Percentiles rank a stretch among this genome's conserved stretches.
Conservation (phyloP, 2,888 invertebrate genomes). For the Orthonychiurus folsomi region DNA sequence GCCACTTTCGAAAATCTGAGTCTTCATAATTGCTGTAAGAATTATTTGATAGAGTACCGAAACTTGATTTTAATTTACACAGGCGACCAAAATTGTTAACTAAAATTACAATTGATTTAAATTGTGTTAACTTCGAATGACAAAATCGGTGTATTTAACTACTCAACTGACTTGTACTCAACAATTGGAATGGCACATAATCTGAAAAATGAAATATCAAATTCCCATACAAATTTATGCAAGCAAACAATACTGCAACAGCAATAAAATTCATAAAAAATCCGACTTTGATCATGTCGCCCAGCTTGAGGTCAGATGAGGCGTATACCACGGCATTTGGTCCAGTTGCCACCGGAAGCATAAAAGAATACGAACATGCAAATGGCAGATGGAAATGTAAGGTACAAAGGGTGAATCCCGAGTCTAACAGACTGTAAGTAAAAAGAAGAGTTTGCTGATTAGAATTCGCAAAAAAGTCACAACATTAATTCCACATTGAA, state of each 20-base stretch:
- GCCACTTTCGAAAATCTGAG: no score
- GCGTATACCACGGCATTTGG: constrained; percentile 89
- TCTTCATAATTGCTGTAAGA: no score
- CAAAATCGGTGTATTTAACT: no score
- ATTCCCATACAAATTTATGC: constrained; percentile 27
- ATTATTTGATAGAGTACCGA: no score
- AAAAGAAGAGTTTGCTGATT: not conserved
- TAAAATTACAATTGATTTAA: no score
- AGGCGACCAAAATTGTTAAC: no score
- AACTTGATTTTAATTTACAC: not conserved
- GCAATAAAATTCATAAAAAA: constrained; percentile 29
- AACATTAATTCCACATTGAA: not conserved
- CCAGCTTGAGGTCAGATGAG: constrained; percentile 47
- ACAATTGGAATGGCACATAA: constrained; percentile 8
- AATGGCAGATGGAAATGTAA: constrained; percentile 4
- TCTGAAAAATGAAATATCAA: constrained; percentile 24
- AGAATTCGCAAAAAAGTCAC: not conserved
- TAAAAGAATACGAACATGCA: constrained; percentile 7
- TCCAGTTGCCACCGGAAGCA: constrained; percentile 59
- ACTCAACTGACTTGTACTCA: no score
- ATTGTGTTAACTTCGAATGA: no score
- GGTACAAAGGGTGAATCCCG: not conserved
- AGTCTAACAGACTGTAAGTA: not conserved
- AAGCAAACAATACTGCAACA: constrained; percentile 20
- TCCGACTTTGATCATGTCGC: constrained; percentile 33